These are phyloP conservation scores for Plagodis dolabraria DNA, from an alignment of 2,888 invertebrate genomes.

Conservation along the genomic window DNA sequence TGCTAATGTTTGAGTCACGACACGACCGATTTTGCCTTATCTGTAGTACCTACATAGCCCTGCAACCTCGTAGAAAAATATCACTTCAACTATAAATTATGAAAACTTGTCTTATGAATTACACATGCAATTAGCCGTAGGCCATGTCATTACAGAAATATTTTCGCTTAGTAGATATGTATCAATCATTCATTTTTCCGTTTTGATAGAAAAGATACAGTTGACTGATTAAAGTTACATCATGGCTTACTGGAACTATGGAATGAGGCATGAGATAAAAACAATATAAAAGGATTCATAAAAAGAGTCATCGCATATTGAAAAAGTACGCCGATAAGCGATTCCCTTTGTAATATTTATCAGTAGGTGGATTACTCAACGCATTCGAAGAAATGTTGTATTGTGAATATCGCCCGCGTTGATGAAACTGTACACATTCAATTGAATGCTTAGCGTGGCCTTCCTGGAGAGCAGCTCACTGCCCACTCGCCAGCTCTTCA, in stretches of 20 bases:
- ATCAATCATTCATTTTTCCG: conserved; percentile 18
- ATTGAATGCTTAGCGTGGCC: conserved; percentile 71
- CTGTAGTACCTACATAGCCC: conserved; percentile 24
- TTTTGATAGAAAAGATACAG: conserved; percentile 8
- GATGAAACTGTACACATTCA: conserved; percentile 64
- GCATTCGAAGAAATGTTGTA: conserved; percentile 62
- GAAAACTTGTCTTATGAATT: conserved; percentile 54
- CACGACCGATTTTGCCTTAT: conserved; percentile 40
- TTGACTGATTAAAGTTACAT: conserved; percentile 3
- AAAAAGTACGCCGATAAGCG: conserved; percentile 39
- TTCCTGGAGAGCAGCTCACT: conserved; percentile 66
- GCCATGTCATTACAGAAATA: conserved; percentile 26
- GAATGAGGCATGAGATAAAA: conserved; percentile 18
- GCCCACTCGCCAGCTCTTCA: conserved; percentile 55
- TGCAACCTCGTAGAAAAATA: conserved; percentile 35
- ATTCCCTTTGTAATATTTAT: conserved; percentile 53
- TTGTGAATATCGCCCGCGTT: conserved; percentile 53
- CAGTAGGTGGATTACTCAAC: conserved; percentile 61
- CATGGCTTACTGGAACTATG: background rate
- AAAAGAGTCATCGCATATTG: conserved; percentile 31
- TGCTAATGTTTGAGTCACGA: conserved; percentile 43
- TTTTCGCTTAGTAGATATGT: conserved; percentile 19
- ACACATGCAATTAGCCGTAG: conserved; percentile 58
- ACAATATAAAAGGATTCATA: conserved; percentile 25
- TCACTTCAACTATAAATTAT: conserved; percentile 21